These are phyloP conservation scores for Drosophila fuyamai DNA, from an alignment of 1,140 invertebrate species.

Conservation along the genomic window DNA sequence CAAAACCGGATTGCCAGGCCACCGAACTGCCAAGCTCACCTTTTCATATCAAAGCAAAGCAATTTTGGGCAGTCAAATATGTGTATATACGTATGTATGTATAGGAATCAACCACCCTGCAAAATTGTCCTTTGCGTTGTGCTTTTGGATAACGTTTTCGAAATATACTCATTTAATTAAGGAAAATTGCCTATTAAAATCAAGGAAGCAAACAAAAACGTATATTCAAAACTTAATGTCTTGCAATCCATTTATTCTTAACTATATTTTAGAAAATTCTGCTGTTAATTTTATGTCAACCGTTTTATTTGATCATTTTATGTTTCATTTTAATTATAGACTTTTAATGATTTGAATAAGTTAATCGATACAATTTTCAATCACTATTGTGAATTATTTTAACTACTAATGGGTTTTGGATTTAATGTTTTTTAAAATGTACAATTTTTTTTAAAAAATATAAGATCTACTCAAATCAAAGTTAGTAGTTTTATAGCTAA, in stretches of 20 bases:
- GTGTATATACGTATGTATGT: not conserved
- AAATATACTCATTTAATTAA: not conserved
- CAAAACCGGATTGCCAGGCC: slow-evolving; percentile 42
- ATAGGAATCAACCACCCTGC: slow-evolving; percentile 9
- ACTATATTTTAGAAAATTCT: not conserved
- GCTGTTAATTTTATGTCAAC: not conserved
- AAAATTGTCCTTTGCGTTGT: slow-evolving; percentile 1
- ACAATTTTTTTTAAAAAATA: too few relatives aligned
- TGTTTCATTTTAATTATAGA: not conserved
- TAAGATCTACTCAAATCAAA: too few relatives aligned
- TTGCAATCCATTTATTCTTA: not conserved
- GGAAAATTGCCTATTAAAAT: not conserved
- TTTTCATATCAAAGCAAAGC: slow-evolving; percentile 26
- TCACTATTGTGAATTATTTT: too few relatives aligned
- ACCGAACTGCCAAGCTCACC: slow-evolving; percentile 10
- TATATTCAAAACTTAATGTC: not conserved
- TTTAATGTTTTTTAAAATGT: too few relatives aligned
- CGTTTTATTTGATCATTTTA: not conserved
- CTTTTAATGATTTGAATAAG: too few relatives aligned
- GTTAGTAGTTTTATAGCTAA: too few relatives aligned
- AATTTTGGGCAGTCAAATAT: slow-evolving; percentile 25
- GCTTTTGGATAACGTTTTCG: not conserved
- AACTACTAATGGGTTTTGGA: too few relatives aligned
- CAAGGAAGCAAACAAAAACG: not conserved
- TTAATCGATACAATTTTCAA: too few relatives aligned